These are phyloP conservation scores for Atta cephalotes DNA, from an alignment of 1,140 invertebrate genomes.

Conservation along the genomic window DNA sequence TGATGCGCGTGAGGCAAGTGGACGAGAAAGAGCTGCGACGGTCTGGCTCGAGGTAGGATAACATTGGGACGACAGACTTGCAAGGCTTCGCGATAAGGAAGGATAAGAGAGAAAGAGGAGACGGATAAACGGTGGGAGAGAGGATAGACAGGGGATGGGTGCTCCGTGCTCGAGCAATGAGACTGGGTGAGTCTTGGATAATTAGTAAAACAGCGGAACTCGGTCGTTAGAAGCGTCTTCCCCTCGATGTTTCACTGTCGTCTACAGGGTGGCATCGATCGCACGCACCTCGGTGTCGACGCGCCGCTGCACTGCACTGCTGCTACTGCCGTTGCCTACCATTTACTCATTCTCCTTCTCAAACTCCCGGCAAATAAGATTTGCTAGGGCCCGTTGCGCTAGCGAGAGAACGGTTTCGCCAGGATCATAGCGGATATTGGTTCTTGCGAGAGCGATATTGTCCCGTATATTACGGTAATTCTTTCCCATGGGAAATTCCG, in stretches of 20 bases:
- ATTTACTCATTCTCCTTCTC: constrained; percentile 12
- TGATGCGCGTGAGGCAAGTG: constrained; percentile 64
- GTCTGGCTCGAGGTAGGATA: not conserved
- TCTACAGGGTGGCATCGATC: constrained; percentile 66
- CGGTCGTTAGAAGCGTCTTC: constrained; percentile 75
- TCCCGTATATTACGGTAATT: not conserved
- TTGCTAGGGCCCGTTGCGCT: not conserved
- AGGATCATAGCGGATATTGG: constrained; percentile 35
- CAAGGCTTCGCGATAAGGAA: constrained; percentile 36
- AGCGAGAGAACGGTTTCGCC: not conserved
- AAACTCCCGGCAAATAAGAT: constrained; percentile 44
- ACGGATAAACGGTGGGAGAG: constrained; percentile 29
- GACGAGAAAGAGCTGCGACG: constrained; percentile 15
- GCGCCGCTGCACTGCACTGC: not conserved
- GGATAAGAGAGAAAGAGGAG: constrained; percentile 46
- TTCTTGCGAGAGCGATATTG: not conserved
- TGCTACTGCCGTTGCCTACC: not conserved
- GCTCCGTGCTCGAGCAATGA: constrained; percentile 46
- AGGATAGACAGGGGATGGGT: not conserved
- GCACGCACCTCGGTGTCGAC: constrained; percentile 33
- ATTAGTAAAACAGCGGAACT: constrained; percentile 82
- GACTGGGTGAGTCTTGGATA: constrained; percentile 74
- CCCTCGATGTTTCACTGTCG: constrained; percentile 70
- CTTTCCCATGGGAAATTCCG: constrained; percentile 11
- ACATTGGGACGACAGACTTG: constrained; percentile 15